Percentiles rank a stretch among this genome's conserved stretches.
These are phyloP conservation scores for Auanema freiburgensis DNA, from an alignment of 2,888 invertebrate genomes.

Conservation along the genomic window DNA sequence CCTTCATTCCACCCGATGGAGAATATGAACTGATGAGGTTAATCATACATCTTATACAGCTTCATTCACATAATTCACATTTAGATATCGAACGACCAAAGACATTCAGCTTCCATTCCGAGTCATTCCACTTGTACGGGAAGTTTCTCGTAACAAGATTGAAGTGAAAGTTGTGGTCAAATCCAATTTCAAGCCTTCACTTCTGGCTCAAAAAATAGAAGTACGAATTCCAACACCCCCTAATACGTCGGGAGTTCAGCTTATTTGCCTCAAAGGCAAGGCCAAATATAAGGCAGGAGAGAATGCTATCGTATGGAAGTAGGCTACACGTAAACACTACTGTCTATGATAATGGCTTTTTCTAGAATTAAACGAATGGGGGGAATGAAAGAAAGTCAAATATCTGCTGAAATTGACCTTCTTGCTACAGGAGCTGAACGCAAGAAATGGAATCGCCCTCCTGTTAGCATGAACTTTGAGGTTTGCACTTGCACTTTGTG, in stretches of 20 bases:
- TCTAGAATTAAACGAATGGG: conserved; percentile 71
- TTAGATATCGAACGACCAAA: conserved; percentile 94
- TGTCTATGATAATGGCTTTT: conserved; percentile 15
- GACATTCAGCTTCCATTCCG: conserved; percentile 99
- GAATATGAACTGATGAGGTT: conserved; percentile 99
- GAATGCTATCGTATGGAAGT: conserved; percentile 96
- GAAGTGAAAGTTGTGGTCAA: conserved; percentile 95
- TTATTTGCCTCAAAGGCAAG: conserved; percentile 95
- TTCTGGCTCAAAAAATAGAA: conserved; percentile 98
- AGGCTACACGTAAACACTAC: conserved; percentile 65
- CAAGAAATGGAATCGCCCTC: conserved; percentile 99
- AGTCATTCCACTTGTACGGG: conserved; percentile 94
- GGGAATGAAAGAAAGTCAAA: conserved; percentile 96
- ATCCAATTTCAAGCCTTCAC: conserved; percentile 96
- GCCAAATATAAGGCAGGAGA: conserved; percentile 99
- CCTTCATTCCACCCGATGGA: conserved; percentile 99
- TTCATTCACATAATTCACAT: neutral
- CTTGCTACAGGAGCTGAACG: conserved; percentile 86
- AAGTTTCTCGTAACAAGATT: conserved; percentile 98
- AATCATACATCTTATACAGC: neutral
- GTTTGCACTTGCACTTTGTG: conserved; percentile 49
- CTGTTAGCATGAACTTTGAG: conserved; percentile 99
- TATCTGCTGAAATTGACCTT: conserved; percentile 97
- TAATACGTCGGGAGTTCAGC: conserved; percentile 96
- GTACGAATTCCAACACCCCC: conserved; percentile 95